Base-by-base conservation (phyloP, 2,797 vertebrate genomes). In the Cheirogaleus major region DNA sequence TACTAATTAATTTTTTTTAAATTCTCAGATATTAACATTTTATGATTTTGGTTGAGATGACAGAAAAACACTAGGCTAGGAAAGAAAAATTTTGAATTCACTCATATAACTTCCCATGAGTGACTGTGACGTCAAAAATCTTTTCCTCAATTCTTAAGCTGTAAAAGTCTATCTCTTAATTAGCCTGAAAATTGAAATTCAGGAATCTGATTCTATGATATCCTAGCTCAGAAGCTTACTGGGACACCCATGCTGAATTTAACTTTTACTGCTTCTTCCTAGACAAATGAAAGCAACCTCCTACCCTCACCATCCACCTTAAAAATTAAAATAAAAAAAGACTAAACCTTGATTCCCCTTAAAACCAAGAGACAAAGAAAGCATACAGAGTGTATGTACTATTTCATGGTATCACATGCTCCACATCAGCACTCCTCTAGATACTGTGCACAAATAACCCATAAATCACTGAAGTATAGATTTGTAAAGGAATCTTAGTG, bases 11-110 rank as follows among this genome's bases (percentile, higher is more conserved):
- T 3, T n/a, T 67, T 70, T 38, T 22, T 9, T 10, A 11, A n/a
- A 25, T 43, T 91, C 14, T 83, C 5, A 43, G 11, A 35, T 69
- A 8, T 55, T 85, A 55, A 70, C 9, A 61, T 79, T 93, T 95
- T 86, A 85, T 69, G 9, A 84, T 69, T 70, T 90, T 87, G 22
- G 59, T 57, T 95, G 23, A 32, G 22, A 93, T 76, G 2, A 61
- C 18, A 90, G 3, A 13, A 63, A 80, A 59, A 65, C 6, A 32
- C 5, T 65, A n/a, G 63, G 22, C 27, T 82, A 55, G 41, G 6
- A 6, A 52, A 57, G 23, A 55, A 48, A 89, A 38, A 38, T 63
- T 65, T 50, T 45, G 4, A 82, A 72, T 76, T 63, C 14, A 65
- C 50, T 81, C 1, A 69, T 17, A 17, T 57, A 61, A 32, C 30